Conservation (phyloP, 2,888 invertebrate species). For the Cecidostiba fungosa region DNA sequence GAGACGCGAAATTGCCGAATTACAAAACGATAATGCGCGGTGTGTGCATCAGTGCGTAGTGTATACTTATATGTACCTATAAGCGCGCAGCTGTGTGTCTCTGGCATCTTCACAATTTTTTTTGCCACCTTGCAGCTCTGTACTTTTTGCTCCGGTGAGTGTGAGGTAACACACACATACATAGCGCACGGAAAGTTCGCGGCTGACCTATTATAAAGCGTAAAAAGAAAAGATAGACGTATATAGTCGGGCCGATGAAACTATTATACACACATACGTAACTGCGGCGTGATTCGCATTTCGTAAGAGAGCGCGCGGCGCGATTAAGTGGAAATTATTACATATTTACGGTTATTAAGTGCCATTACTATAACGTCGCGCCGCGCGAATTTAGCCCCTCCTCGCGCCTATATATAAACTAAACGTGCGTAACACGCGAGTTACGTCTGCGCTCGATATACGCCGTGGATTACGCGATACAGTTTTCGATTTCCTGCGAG, state of each 20-base stretch:
- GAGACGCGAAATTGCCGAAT: constrained; percentile 40
- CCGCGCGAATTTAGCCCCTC: constrained; percentile 25
- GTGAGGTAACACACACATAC: constrained; percentile 16
- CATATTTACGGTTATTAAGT: constrained; percentile 54
- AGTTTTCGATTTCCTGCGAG: constrained; percentile 41
- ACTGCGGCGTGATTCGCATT: not conserved
- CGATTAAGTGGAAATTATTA: constrained; percentile 54
- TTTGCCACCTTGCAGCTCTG: not conserved
- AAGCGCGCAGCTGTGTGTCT: not conserved
- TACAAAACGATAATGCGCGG: constrained; percentile 31
- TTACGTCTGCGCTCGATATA: constrained; percentile 5
- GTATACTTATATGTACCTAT: not conserved
- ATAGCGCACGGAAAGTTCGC: not conserved
- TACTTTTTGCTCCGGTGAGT: not conserved
- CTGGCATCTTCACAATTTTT: constrained; percentile 3
- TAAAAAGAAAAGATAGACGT: not conserved
- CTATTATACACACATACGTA: not conserved
- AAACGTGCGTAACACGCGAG: constrained; percentile 9
- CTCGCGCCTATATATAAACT: not conserved
- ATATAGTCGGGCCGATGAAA: not conserved
- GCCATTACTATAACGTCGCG: constrained; percentile 25
- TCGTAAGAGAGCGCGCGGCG: not conserved
- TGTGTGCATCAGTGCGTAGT: not conserved
- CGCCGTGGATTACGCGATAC: constrained; percentile 36
- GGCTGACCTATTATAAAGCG: constrained; percentile 19